These are phyloP conservation scores for Procambarus virginalis DNA, from an alignment of 1,140 invertebrate genomes.

Conservation along the genomic window DNA sequence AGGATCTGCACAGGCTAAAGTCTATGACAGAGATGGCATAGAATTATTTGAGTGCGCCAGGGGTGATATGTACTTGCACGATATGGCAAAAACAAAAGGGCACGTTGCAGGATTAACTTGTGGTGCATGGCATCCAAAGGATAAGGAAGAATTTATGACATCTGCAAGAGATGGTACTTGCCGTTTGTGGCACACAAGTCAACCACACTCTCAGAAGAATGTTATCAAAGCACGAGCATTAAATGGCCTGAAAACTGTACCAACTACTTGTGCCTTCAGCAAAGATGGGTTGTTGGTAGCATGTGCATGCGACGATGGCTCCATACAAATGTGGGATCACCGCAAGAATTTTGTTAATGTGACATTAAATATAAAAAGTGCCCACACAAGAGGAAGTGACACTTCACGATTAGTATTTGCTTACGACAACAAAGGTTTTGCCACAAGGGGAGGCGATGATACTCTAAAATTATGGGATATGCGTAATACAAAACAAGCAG, in stretches of 20 bases:
- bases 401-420: constrained; percentile 91
- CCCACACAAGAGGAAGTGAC: constrained; percentile 87
- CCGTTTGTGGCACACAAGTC: constrained; percentile 89
- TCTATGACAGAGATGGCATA: constrained; percentile 96
- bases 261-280: constrained; percentile 88
- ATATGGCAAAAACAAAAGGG: constrained; percentile 96
- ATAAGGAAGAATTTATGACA: constrained; percentile 94
- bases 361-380: constrained; percentile 83
- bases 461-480: constrained; percentile 97
- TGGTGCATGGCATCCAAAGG: constrained; percentile 95
- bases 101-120: constrained; percentile 93
- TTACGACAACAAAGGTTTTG: constrained; percentile 87
- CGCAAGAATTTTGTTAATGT: constrained; percentile 82
- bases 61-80: constrained; percentile 94
- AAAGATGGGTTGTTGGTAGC: constrained; percentile 92
- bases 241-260: constrained; percentile 91
- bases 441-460: constrained; percentile 91
- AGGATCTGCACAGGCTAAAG: constrained; percentile 90
- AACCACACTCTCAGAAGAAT: constrained; percentile 82
- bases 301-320: constrained; percentile 95
- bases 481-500: constrained; percentile 85
- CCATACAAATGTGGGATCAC: constrained; percentile 98
- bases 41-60: constrained; percentile 96
- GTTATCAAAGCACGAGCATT: constrained; percentile 92
- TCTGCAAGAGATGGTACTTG: constrained; percentile 93